phyloP scores from a whole-genome alignment of 2,113 vertebrate species.

The Pongo abelii region DNA sequence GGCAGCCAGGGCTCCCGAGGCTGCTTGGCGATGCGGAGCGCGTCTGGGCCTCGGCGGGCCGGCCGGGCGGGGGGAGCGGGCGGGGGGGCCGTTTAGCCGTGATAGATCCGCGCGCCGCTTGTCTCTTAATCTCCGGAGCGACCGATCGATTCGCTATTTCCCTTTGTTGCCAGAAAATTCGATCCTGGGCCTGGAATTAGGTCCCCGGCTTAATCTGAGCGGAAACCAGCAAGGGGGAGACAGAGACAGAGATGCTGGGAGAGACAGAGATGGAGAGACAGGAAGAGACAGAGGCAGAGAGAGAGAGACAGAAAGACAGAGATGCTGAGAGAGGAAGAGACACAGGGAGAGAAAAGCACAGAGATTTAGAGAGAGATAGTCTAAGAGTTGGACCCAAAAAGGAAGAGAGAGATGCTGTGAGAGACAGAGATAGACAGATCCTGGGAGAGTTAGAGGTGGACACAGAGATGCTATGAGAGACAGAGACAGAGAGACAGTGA shows the following conservation, averaged over 20 bases:
- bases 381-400: conserved; percentile 35
- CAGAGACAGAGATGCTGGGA: conserved; percentile 71
- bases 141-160: conserved; percentile 99
- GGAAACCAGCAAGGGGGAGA: conserved; percentile 87
- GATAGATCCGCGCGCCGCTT: conserved; percentile 96
- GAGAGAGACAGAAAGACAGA: conserved; percentile 49
- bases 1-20: conserved; percentile 64
- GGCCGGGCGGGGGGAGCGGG: conserved; percentile 74
- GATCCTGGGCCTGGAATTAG: conserved; percentile 98
- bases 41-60: conserved; percentile 83
- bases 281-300: conserved; percentile 20
- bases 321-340: conserved; percentile 14
- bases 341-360: not conserved
- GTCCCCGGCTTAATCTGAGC: conserved; percentile 97
- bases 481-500: not conserved
- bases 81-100: conserved; percentile 92
- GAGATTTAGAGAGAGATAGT: conserved; percentile 40
- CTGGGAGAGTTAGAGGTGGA: conserved; percentile 31
- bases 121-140: conserved; percentile 98
- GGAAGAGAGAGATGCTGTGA: not conserved
- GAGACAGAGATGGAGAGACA: conserved; percentile 64
- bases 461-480: not conserved
- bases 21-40: conserved; percentile 77
- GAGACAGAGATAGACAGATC: conserved; percentile 20
- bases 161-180: conserved; percentile 99